Percentiles rank a stretch among this genome's conserved stretches.
These are phyloP conservation scores for Sebastes hubbsi DNA, from an alignment of 2,797 vertebrate genomes.

Conservation along the genomic window DNA sequence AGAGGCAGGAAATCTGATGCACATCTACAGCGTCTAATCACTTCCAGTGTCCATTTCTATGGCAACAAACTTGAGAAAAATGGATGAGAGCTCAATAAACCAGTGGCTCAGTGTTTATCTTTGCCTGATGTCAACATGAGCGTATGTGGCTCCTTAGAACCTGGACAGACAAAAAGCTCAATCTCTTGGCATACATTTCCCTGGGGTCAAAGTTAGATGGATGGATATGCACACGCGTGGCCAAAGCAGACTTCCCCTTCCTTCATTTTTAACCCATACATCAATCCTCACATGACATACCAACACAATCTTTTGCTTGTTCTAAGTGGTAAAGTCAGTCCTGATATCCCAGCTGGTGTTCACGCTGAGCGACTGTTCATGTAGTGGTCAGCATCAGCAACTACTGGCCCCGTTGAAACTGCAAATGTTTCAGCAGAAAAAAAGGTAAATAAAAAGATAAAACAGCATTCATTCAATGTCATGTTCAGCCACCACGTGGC, in stretches of 20 bases:
- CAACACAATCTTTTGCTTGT: conserved; percentile 57
- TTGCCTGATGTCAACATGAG: conserved; percentile 35
- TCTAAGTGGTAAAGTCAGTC: conserved; percentile 50
- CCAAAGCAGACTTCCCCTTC: conserved; percentile 17
- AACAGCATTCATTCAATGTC: conserved; percentile 66
- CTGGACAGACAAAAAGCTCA: conserved; percentile 43
- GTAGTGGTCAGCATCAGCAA: conserved; percentile 50
- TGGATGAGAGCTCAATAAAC: conserved; percentile 20
- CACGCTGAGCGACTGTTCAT: conserved; percentile 16
- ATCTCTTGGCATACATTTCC: conserved; percentile 60
- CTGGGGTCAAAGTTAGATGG: conserved; percentile 49
- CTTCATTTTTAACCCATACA: conserved; percentile 58
- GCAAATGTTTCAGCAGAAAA: conserved; percentile 45
- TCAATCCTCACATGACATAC: conserved; percentile 59
- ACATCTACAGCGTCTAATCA: conserved; percentile 32
- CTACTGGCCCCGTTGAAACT: conserved; percentile 61
- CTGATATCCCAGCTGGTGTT: conserved; percentile 46
- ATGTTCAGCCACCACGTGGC: conserved; percentile 73
- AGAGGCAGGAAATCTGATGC: conserved; percentile 48
- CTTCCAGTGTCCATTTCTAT: conserved; percentile 39
- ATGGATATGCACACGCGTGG: conserved; percentile 49
- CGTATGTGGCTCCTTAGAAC: conserved; percentile 17
- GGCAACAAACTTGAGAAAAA: background rate
- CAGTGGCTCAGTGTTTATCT: conserved; percentile 59
- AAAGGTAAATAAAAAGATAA: conserved; percentile 39